Evolutionary conservation across 2,888 invertebrate species (phyloP), one percentile per base, ranked within the genome.

Genomic region (Cyclophora albipunctata): DNA sequence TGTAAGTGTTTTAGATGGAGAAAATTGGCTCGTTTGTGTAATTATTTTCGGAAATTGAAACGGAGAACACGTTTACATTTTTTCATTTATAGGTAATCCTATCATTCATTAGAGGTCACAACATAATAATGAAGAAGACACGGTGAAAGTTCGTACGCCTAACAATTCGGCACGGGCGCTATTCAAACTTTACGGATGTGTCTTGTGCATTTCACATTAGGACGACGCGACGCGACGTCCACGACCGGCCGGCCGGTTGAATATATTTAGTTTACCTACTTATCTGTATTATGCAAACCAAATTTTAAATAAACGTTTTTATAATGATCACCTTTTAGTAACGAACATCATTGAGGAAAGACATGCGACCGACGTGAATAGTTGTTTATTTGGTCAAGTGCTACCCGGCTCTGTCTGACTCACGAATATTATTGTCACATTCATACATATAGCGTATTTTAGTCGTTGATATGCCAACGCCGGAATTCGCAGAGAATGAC

Each of bases 331-430:
- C 37, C 37, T 37, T 5, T 5, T 5, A 37, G 5, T 37, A 5
- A 37, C 49, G 55, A 66, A 57, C 67, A 67, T 75, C 70, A 73
- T 74, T 71, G 67, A 78, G 75, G 74, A 79, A 78, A 79, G 71
- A 76, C 69, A 74, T 58, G 65, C 67, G 58, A 73, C 60, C 69
- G 72, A 69, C 72, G 47, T 55, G 75, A 78, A 79, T 81, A 77
- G 68, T 74, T 78, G 77, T 81, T 82, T 86, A 81, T 86, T 86
- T 87, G 81, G 79, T 81, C 84, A 87, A 86, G 80, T 85, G 86
- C 66, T 67, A 62, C 63, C 62, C 65, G 55, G 54, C 59, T 66
- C 65, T 53, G 66, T 65, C 74, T 87, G 86, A 87, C 73, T 87
- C 86, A 87, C 68, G 68, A 77, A 78, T 82, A 84, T 81, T 84